These are phyloP conservation scores for Leptinotarsa lineolata DNA, from an alignment of 1,140 invertebrate genomes.

Conservation along the genomic window DNA sequence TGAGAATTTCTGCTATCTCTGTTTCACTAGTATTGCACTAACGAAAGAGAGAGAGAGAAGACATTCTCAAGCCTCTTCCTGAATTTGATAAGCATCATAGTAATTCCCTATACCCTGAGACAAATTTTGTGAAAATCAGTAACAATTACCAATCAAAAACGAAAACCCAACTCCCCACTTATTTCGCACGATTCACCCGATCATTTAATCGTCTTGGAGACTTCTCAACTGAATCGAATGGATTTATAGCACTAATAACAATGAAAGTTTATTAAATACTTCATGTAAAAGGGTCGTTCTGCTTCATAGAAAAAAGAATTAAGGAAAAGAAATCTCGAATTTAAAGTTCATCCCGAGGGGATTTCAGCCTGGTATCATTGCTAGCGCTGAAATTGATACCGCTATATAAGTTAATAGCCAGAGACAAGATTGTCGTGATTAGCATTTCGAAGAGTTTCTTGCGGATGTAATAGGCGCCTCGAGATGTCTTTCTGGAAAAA, in stretches of 20 bases:
- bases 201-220: not conserved
- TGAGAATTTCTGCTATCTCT: too few relatives aligned
- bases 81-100: too few relatives aligned
- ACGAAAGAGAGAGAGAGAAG: too few relatives aligned
- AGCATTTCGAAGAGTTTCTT: slow-evolving; percentile 36
- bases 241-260: slow-evolving; percentile 29
- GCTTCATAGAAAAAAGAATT: slow-evolving; percentile 40
- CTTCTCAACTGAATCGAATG: slow-evolving; percentile 1
- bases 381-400: slow-evolving; percentile 50
- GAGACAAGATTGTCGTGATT: slow-evolving; percentile 53
- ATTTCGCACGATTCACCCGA: not conserved
- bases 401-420: slow-evolving; percentile 55
- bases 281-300: slow-evolving; percentile 41
- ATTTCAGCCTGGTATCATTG: slow-evolving; percentile 39
- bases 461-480: slow-evolving; percentile 1
- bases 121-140: too few relatives aligned
- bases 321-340: slow-evolving; percentile 41
- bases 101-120: too few relatives aligned
- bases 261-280: slow-evolving; percentile 39
- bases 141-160: not conserved
- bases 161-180: not conserved
- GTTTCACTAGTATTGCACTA: too few relatives aligned
- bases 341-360: slow-evolving; percentile 41
- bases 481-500: not conserved
- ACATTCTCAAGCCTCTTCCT: too few relatives aligned